Base-by-base conservation (phyloP, 2,888 invertebrate species). In the Stegana nigrithorax region DNA sequence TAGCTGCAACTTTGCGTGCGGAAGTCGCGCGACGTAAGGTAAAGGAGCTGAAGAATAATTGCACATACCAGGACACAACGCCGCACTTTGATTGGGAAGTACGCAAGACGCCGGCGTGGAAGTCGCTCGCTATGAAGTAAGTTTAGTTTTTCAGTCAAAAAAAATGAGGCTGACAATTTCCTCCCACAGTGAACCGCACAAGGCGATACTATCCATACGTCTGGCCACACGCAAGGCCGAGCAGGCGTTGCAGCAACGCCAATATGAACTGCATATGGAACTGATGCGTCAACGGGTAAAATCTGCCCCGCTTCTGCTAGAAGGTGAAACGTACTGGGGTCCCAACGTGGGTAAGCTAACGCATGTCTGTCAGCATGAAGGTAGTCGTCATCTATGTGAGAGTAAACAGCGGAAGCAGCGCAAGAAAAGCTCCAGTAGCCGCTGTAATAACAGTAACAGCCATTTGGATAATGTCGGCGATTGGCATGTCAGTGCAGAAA, bases 31-130 rank as follows among this genome's bases (percentile, higher is more conserved):
- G 80, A 51, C 81, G 83, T 59, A 85, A 84, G 68, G 68, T 84
- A 0, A 73, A 77, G 57, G 83, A 84, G 59, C 66, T 84, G 4
- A 71, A 81, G 61, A 81, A 73, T 58, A 82, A 80, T 62, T 82
- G 82, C 59, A 82, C 78, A 1, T 80, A 69, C 17, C 73, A 76
- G 17, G 80, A 82, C 55, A 73, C 72, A 0, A 71, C 73, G n/a
- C 75, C 80, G 1, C 80, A 77, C 12, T 69, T 81, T 4, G 83
- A 84, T 65, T 86, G 85, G 85, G 86, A 85, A 68, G 85, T 86
- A 1, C 74, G 84, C 2, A 84, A 83, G 68, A 85, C 84, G 5
- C 85, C 86, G 0, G 86, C 85, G 4, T 86, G 86, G 85, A 85
- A 85, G 64, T 82, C 84, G 0, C 63, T 86, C 6, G 73, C 83